These are phyloP conservation scores for Lepidonotus clava DNA, from an alignment of 2,888 invertebrate species.

Conservation along the genomic window DNA sequence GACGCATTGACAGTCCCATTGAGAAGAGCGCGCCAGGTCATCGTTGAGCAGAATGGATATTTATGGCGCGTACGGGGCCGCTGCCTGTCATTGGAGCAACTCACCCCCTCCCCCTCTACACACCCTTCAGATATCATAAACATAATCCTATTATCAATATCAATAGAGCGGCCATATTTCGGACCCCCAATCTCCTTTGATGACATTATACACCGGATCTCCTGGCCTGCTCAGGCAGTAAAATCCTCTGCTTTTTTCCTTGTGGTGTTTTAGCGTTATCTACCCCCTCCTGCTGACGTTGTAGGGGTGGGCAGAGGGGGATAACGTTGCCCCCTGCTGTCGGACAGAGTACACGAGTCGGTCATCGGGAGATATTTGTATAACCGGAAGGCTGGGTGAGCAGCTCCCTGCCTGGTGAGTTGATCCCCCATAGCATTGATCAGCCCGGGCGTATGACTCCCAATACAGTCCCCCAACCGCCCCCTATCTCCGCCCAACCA, in stretches of 20 bases:
- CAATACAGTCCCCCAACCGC: neutral
- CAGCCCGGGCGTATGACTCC: neutral
- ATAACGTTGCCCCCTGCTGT: no score
- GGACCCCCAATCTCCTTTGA: constrained; percentile 48
- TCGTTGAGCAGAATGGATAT: constrained; percentile 24
- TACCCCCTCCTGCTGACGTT: no score
- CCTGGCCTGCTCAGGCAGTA: neutral
- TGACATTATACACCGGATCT: constrained; percentile 10
- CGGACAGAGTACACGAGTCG: no score
- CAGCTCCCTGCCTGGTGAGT: neutral
- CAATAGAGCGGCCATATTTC: constrained; percentile 42
- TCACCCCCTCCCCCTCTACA: neutral
- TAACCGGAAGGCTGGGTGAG: neutral
- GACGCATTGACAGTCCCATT: neutral
- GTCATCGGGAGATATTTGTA: neutral
- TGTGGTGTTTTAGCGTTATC: neutral
- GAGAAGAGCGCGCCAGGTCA: neutral
- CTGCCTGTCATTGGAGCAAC: constrained; percentile 14
- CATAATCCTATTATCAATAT: constrained; percentile 53
- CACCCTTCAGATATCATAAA: constrained; percentile 48
- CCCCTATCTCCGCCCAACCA: neutral
- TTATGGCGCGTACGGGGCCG: neutral
- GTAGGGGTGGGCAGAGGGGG: no score
- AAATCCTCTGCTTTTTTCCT: neutral
- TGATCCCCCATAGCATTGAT: constrained; percentile 14